Evolutionary conservation across 2,888 invertebrate species (phyloP).

Genomic region (Synanthedon andrenaeformis): DNA sequence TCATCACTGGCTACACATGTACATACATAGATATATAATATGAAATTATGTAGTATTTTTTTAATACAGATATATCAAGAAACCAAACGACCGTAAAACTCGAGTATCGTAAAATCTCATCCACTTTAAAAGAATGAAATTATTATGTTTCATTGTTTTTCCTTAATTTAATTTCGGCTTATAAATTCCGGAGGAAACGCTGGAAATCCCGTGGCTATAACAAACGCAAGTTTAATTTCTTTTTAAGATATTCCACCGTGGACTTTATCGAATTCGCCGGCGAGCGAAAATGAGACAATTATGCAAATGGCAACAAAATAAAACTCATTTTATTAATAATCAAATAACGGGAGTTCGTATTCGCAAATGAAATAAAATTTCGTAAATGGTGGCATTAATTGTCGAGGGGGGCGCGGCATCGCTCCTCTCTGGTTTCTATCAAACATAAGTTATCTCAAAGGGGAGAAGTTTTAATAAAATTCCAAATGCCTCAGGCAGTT

Average conservation of each 20-base stretch:
- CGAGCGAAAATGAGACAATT: slow-evolving; percentile 64
- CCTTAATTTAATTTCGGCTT: background rate
- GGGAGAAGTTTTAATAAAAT: slow-evolving; percentile 68
- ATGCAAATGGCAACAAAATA: slow-evolving; percentile 65
- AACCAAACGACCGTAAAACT: background rate
- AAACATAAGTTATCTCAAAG: slow-evolving; percentile 64
- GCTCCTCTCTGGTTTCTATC: slow-evolving; percentile 45
- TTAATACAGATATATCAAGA: too few relatives aligned
- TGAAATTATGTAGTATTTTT: too few relatives aligned
- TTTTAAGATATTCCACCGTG: slow-evolving; percentile 40
- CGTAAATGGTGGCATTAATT: slow-evolving; percentile 63
- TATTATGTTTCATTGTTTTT: background rate
- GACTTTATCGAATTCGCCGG: slow-evolving; percentile 47
- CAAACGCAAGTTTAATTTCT: slow-evolving; percentile 50
- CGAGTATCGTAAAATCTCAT: background rate
- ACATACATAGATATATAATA: too few relatives aligned
- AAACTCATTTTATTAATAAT: slow-evolving; percentile 67
- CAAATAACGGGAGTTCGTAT: slow-evolving; percentile 60
- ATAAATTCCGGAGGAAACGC: background rate
- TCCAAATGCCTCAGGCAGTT: slow-evolving; percentile 51
- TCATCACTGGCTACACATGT: too few relatives aligned
- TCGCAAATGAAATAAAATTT: slow-evolving; percentile 61
- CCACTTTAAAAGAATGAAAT: background rate
- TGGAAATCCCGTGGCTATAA: slow-evolving; percentile 13
- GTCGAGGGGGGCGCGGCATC: slow-evolving; percentile 24